A percentile compares a stretch with the other conserved stretches of the same genome.
phyloP scores from a whole-genome alignment of 2,797 vertebrate species.

The Microcaecilia unicolor region DNA sequence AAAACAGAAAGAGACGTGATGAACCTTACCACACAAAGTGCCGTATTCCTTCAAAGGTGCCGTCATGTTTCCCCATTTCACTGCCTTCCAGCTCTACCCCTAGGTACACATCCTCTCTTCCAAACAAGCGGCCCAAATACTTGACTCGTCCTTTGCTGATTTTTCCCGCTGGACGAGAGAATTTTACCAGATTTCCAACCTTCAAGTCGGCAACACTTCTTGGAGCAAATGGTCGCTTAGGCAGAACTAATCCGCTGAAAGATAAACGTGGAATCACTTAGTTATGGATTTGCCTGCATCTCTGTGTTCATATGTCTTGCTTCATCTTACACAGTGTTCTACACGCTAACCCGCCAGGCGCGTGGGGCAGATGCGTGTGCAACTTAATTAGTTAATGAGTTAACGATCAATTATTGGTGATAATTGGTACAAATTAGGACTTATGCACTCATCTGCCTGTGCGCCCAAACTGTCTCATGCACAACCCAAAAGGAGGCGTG shows the following conservation, averaged over 20 bases:
- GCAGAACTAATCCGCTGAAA: constrained; percentile 1
- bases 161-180: constrained; percentile 7
- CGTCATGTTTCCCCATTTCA: constrained; percentile 1
- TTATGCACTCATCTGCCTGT: too few relatives aligned
- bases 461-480: too few relatives aligned
- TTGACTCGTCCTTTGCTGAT: constrained; percentile 10
- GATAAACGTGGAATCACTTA: background rate
- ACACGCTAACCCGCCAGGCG: too few relatives aligned
- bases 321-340: too few relatives aligned
- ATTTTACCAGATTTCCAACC: constrained; percentile 5
- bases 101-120: constrained; percentile 3
- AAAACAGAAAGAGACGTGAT: too few relatives aligned
- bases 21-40: constrained; percentile 1
- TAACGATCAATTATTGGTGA: too few relatives aligned
- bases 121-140: background rate
- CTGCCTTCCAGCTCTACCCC: constrained; percentile 8
- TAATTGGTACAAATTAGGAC: too few relatives aligned
- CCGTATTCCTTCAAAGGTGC: constrained; percentile 1
- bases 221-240: background rate
- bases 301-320: too few relatives aligned
- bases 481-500: too few relatives aligned
- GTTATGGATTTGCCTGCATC: too few relatives aligned
- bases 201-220: constrained; percentile 2
- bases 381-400: too few relatives aligned
- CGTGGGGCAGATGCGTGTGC: too few relatives aligned